Evolutionary conservation across 2,113 vertebrate genomes (phyloP), one percentile per base, ranked within the genome.

Genomic region (Microcebus ravelobensis): DNA sequence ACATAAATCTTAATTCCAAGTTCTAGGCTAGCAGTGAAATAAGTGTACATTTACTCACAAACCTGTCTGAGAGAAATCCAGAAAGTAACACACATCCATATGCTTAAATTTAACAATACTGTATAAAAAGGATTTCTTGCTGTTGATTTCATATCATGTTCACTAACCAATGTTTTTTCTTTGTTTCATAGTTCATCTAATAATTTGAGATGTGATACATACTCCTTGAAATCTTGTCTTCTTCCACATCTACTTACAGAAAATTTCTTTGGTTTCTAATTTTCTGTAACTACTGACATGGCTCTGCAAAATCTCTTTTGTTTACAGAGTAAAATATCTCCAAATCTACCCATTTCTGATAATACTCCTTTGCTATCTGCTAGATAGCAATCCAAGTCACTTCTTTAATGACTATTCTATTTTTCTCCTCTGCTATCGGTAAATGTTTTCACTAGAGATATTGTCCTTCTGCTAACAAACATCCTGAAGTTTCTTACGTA

Each of bases 391-490:
- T 42, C 52, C 20, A 81, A 25, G 17, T 65, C 8, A 27, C 9
- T 71, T 42, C 2, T 20, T 52, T 8, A n/a, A 80, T 18, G 17
- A 81, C 25, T 87, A 4, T 17, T 59, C 36, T 83, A 94, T 96
- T 39, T 84, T 21, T 71, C 12, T 73, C 42, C 27, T 68, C 18
- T 61, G 71, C 1, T 79, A 57, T 25, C 55, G 86, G 36, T 68
- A 81, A 85, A n/a, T 77, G 12, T 82, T 94, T 90, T 90, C n/a
- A 85, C 48, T 91, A 61, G 42, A 82, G 34, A 84, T 63, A 83
- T 57, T 92, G 5, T 74, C 18, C 96, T 87, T 74, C 36, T 87
- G 29, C 27, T 90, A 63, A 92, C 5, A 71, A 73, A 77, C 9
- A 80, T 42, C 80, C 31, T 81, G 67, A 90, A 61, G 21, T 77